Base-by-base conservation (phyloP, 2,888 invertebrate genomes). In the Adela reaumurella region DNA sequence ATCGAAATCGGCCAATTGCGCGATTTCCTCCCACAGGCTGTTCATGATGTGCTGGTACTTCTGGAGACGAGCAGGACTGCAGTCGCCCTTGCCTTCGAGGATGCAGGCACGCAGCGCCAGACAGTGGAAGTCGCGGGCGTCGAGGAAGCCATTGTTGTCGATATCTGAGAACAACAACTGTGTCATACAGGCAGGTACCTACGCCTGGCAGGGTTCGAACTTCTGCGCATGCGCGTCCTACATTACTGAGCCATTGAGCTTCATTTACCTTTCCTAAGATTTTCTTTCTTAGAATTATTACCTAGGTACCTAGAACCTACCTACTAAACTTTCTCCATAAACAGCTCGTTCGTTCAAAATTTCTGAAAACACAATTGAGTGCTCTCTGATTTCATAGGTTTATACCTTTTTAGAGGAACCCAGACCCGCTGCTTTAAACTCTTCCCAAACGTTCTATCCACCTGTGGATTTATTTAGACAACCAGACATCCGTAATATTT, bases 1-100 rank as follows among this genome's bases (percentile, higher is more conserved):
- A 70, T 92, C 89, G 70, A 91, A 91, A 77, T 92, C 92, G 29
- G 92, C 92, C 55, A 92, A 76, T 60, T 90, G 89, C 0, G 92
- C 86, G 56, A 92, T 89, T 78, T 92, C 92, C 61, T 90, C 89
- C 92, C 92, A 92, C 18, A 92, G 80, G 58, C 89, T 89, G 49
- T 85, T 73, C 92, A 92, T 92, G 55, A 92, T 83, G 66, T 90
- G 89, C 66, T 89, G 86, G 72, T 91, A 90, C 67, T 90, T 90
- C 61, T 88, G 86, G 51, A 90, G 81, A 18, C 86, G 82, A 3
- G 81, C 81, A 49, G 83, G 68, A 62, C 85, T 88, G 70, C 90
- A 91, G 62, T 89, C 89, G 19, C 92, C 92, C 61, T 90, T 90
- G 56, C 91, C 90, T 62, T 92, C 92, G 49, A 92, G 83, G 46